Evolutionary conservation across 2,888 invertebrate species (phyloP), one percentile per base, ranked within the genome.

Genomic region (Eupithecia tripunctaria): DNA sequence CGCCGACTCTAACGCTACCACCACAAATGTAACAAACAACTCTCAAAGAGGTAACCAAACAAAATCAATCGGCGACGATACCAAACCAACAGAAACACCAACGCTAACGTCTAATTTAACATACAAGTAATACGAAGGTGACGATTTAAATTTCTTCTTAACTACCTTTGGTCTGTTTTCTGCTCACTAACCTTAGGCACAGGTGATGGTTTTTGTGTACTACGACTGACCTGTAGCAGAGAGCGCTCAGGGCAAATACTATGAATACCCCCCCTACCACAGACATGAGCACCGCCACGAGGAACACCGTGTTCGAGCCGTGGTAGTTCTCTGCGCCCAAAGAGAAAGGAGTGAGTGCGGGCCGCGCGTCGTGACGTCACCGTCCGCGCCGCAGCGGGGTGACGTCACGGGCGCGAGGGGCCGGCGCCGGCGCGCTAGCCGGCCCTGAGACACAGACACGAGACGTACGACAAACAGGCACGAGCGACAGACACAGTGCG

Each of bases 191-290:
- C 98, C 98, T 98, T 97, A 98, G 97, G 97, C 98, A 98, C 97
- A 98, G 97, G 97, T 98, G 97, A 98, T 97, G 97, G 97, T 98
- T 98, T 97, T 97, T 98, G 97, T 98, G 98, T 97, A 98, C 98
- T 97, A 98, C 98, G 96, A 98, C 98, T 98, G 98, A 98, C 98
- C 98, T 98, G 98, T 98, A 98, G 97, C 98, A 98, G 96, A 98
- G 97, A 96, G 98, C 98, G 97, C 98, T 97, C 96, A 98, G 97
- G 96, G 98, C 98, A 97, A 98, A 98, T 96, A 98, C 97, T 96
- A 98, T 97, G 97, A 98, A 98, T 96, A 98, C 98, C 96, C 98
- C 98, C 97, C 98, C 98, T 97, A 98, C 98, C 96, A 98, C 98
- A 96, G 98, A 98, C 97, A 98, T 98, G 96, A 98, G 98, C 96